Percentiles rank a stretch among this genome's conserved stretches.
These are phyloP conservation scores for Mesitornis unicolor DNA, from an alignment of 2,113 vertebrate species.

Conservation along the genomic window DNA sequence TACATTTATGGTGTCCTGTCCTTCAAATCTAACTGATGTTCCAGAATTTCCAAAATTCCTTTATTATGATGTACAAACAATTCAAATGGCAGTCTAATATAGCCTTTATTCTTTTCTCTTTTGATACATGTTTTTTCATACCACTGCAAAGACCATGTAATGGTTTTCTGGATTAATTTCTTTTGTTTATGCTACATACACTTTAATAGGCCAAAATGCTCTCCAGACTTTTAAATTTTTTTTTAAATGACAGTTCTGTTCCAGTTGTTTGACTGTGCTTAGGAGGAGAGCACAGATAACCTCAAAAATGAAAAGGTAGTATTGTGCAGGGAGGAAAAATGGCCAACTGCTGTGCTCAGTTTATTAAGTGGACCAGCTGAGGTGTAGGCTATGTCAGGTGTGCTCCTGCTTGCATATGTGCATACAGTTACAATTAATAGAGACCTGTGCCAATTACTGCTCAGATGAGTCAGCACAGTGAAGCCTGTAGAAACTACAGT, in stretches of 20 bases:
- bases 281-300: not conserved
- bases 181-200: not conserved
- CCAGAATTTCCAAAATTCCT: not conserved
- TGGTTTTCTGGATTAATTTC: not conserved
- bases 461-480: not conserved
- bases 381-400: not conserved
- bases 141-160: not conserved
- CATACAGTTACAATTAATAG: not conserved
- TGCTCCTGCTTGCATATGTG: not conserved
- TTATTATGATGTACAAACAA: not conserved
- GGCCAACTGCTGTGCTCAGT: not conserved
- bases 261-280: not conserved
- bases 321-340: not conserved
- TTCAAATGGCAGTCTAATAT: not conserved
- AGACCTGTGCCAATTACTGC: not conserved
- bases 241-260: not conserved
- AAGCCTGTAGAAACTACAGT: not conserved
- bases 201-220: not conserved
- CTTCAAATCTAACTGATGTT: not conserved
- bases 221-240: not conserved
- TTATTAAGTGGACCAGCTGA: not conserved
- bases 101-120: not conserved
- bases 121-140: not conserved
- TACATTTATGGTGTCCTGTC: not conserved
- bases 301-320: not conserved